Evolutionary conservation across 2,113 vertebrate species (phyloP), one percentile per base, ranked within the genome.

Genomic region (Clarias batrachus): DNA sequence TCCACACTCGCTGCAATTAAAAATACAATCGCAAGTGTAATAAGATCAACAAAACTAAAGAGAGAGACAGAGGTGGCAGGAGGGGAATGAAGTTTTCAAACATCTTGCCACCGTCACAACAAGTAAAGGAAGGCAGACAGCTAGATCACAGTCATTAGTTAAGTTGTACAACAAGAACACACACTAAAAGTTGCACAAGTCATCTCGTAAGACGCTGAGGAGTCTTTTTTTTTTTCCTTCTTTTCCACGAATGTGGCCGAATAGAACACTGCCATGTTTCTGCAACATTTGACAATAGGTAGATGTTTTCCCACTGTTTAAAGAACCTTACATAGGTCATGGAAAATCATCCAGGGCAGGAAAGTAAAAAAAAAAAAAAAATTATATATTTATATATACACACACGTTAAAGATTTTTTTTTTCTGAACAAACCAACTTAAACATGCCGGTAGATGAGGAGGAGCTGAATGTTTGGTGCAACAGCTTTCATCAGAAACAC

Each of bases 141-240:
- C 93, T 94, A 94, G 92, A 93, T 93, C 93, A 95, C 94, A 94
- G 85, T 93, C 89, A 93, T 95, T 94, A 95, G 94, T 84, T 92
- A 95, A 94, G 91, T 93, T 93, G 90, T 94, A 88, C 88, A 93
- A 94, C 84, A 85, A 89, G 85, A 88, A 88, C 86, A 85, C 90
- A 91, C 87, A 94, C 93, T 91, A 91, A 94, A 48, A 94, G 92
- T 93, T 90, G 91, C 94, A 93, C 90, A 89, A 94, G 89, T 93
- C 92, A 88, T 91, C 83, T 80, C 92, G 89, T 93, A 74, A 85
- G 71, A 89, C 80, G 85, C 52, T 80, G 85, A 91, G 89, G 54
- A 86, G 80, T 85, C 78, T 83, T 88, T 57, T 65, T 57, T 65
- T 25, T 91, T 90, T 91, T 88, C 37, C 88, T 93, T 91, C 65